Conservation (phyloP, 64 coral and sea anemone genomes). For the Stylophora pistillata region DNA sequence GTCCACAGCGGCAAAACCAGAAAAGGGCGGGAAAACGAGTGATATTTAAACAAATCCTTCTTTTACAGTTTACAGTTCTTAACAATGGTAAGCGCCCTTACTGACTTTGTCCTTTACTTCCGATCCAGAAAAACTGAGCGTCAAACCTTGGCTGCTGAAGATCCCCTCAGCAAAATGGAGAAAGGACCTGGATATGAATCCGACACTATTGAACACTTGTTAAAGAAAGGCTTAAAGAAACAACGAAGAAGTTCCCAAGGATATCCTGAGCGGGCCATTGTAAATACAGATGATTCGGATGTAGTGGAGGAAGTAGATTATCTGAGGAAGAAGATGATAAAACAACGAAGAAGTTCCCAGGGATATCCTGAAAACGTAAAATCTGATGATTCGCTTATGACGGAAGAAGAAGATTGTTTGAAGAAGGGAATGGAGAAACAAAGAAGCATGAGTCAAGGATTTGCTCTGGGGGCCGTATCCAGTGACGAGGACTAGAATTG, state of each 20-base stretch:
- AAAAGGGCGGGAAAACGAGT: no score
- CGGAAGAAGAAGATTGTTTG: constrained; percentile 32
- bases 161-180: constrained; percentile 13
- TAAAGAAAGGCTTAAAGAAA: constrained; percentile 52
- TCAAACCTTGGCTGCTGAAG: background rate
- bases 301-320: no score
- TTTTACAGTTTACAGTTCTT: no score
- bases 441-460: constrained; percentile 37
- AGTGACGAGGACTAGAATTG: constrained; percentile 39
- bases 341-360: no score
- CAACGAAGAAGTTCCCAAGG: constrained; percentile 62
- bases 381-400: no score
- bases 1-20: no score
- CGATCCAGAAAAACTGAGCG: no score
- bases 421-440: constrained; percentile 44
- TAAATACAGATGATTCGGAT: constrained; percentile 69
- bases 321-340: no score
- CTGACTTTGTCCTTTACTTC: no score
- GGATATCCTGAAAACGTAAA: no score
- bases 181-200: background rate
- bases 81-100: no score
- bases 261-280: constrained; percentile 48
- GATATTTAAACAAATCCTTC: no score
- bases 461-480: background rate
- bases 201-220: background rate